These are phyloP conservation scores for Electrophaes corylata DNA, from an alignment of 2,888 invertebrate genomes.

Conservation along the genomic window DNA sequence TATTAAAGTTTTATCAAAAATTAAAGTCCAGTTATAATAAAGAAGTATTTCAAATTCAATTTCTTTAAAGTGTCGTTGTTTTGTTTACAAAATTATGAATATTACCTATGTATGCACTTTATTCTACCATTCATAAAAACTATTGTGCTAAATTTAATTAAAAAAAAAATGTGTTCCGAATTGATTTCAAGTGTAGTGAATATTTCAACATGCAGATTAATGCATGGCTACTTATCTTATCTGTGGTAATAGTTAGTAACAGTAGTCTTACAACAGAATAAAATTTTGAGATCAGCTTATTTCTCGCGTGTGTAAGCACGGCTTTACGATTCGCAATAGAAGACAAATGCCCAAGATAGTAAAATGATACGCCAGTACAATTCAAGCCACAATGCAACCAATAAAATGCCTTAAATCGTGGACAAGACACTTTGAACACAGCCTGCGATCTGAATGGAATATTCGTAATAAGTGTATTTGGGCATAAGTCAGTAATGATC, in stretches of 20 bases:
- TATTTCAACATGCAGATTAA: too few species aligned
- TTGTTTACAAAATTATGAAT: too few species aligned
- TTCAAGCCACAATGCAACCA: conserved; percentile 59
- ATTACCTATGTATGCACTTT: too few species aligned
- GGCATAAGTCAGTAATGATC: neutral
- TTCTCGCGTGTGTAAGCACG: conserved; percentile 34
- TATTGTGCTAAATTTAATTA: neutral
- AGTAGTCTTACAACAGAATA: neutral
- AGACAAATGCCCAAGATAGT: conserved; percentile 69
- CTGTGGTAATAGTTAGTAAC: neutral
- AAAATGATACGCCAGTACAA: conserved; percentile 62
- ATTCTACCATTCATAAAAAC: neutral
- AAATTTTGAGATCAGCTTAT: conserved; percentile 3
- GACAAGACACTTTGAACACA: conserved; percentile 33
- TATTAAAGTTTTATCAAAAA: too few species aligned
- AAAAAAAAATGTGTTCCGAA: neutral
- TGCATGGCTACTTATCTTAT: neutral
- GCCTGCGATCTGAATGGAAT: conserved; percentile 1
- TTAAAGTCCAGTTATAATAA: too few species aligned
- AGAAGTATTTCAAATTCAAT: too few species aligned
- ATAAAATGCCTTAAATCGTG: conserved; percentile 49
- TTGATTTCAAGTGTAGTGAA: neutral
- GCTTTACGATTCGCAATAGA: conserved; percentile 56
- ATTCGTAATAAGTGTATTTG: neutral
- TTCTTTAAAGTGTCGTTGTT: too few species aligned